Percentiles rank a stretch among this genome's conserved stretches.
These are phyloP conservation scores for Hypselothyrea guttata DNA, from an alignment of 2,888 invertebrate species.

Conservation along the genomic window DNA sequence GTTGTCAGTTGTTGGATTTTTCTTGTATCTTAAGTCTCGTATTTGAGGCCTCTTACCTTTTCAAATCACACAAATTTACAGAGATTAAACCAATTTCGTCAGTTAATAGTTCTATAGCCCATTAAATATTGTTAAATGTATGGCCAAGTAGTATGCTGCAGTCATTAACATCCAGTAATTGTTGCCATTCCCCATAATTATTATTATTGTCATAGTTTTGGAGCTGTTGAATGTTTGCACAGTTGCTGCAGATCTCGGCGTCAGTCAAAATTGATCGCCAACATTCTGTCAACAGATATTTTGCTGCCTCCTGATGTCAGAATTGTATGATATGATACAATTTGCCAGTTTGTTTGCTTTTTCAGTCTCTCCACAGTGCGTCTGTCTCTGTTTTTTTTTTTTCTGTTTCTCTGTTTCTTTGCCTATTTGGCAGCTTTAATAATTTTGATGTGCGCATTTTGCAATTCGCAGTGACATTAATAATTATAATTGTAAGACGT, in stretches of 20 bases:
- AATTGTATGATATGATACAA: constrained; percentile 14
- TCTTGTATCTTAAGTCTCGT: too few species aligned
- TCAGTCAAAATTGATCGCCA: constrained; percentile 38
- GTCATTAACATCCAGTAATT: constrained; percentile 1
- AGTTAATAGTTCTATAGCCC: too few species aligned
- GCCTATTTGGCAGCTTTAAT: constrained; percentile 32
- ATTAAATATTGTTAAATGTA: too few species aligned
- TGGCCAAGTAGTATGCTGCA: too few species aligned
- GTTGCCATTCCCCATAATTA: constrained; percentile 2
- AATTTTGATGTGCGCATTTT: constrained; percentile 58
- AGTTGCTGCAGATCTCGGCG: constrained; percentile 33
- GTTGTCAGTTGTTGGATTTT: too few species aligned
- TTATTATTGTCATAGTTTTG: neutral
- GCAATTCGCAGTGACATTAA: constrained; percentile 56
- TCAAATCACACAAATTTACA: too few species aligned
- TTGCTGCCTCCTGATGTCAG: neutral
- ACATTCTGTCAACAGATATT: constrained; percentile 36
- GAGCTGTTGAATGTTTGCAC: constrained; percentile 31
- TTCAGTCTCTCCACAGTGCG: constrained; percentile 4
- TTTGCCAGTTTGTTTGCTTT: constrained; percentile 18
- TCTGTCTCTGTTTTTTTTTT: too few species aligned
- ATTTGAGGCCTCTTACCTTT: too few species aligned
- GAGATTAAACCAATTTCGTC: too few species aligned
- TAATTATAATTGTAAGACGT: constrained; percentile 55
- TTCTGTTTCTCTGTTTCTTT: constrained; percentile 15